These are phyloP conservation scores for Cyprinus carpio DNA, from an alignment of 2,113 vertebrate species.

Conservation along the genomic window DNA sequence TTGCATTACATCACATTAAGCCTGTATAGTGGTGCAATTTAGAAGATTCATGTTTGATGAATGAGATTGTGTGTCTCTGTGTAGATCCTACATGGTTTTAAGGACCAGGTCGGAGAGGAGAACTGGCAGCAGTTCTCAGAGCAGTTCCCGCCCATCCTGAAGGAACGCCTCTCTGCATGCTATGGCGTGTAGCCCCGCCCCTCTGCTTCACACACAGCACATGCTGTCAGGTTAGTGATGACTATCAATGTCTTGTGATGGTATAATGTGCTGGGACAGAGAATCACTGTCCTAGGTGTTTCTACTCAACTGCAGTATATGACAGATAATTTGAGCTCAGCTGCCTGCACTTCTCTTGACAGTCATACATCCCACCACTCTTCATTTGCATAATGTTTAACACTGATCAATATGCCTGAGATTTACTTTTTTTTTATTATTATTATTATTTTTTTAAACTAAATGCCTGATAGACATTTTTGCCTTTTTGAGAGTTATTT, in stretches of 20 bases:
- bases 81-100: slow-evolving; percentile 92
- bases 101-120: slow-evolving; percentile 92
- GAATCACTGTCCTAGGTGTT: background rate
- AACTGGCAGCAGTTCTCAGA: slow-evolving; percentile 96
- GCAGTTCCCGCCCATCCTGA: slow-evolving; percentile 92
- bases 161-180: slow-evolving; percentile 90
- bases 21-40: background rate
- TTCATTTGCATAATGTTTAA: background rate
- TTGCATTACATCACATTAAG: background rate
- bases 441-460: no score
- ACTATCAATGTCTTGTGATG: background rate
- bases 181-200: slow-evolving; percentile 85
- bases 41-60: background rate
- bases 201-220: slow-evolving; percentile 60
- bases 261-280: background rate
- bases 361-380: background rate
- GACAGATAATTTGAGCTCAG: background rate
- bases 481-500: no score
- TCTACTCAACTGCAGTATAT: background rate
- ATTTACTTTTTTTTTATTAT: no score
- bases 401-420: no score
- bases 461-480: no score
- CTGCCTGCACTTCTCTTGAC: background rate
- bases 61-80: slow-evolving; percentile 21
- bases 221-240: slow-evolving; percentile 50